phyloP scores from a whole-genome alignment of 1,140 invertebrate genomes.

The Apocrypta bakeri region DNA sequence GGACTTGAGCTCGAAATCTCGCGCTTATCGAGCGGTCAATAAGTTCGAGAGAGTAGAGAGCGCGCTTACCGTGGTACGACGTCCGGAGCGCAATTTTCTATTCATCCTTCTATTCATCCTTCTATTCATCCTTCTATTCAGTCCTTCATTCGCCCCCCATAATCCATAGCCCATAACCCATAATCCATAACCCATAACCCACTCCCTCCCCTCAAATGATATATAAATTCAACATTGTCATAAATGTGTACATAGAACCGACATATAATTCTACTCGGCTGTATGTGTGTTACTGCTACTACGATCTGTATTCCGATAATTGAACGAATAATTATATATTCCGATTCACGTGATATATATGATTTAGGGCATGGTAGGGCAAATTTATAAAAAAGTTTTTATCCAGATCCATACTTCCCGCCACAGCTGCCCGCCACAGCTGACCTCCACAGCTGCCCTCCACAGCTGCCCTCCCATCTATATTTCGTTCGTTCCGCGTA shows the following conservation, averaged over 20 bases:
- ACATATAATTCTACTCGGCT: slow-evolving; percentile 35
- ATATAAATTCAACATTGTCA: slow-evolving; percentile 21
- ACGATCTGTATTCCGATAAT: slow-evolving; percentile 21
- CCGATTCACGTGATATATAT: slow-evolving; percentile 27
- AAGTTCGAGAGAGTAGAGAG: slow-evolving; percentile 33
- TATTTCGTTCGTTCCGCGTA: neutral
- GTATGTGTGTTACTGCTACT: slow-evolving; percentile 31
- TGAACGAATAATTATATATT: slow-evolving; percentile 30
- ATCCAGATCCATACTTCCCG: neutral
- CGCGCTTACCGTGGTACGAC: neutral
- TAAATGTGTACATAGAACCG: slow-evolving; percentile 29
- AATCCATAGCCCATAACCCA: too few species aligned
- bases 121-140: neutral
- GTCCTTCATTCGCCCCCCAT: too few species aligned
- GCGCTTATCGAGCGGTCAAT: slow-evolving; percentile 46
- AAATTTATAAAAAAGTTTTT: slow-evolving; percentile 33
- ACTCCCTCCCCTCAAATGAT: too few species aligned
- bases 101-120: neutral
- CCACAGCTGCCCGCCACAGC: neutral
- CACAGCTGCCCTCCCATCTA: neutral
- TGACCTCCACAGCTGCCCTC: neutral
- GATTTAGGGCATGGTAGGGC: neutral
- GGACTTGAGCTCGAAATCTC: slow-evolving; percentile 19
- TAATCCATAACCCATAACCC: too few species aligned
- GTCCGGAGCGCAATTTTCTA: neutral